Percentiles rank a stretch among this genome's conserved stretches.
Conservation (phyloP, 2,113 vertebrate species). For the Cepphus grylle region DNA sequence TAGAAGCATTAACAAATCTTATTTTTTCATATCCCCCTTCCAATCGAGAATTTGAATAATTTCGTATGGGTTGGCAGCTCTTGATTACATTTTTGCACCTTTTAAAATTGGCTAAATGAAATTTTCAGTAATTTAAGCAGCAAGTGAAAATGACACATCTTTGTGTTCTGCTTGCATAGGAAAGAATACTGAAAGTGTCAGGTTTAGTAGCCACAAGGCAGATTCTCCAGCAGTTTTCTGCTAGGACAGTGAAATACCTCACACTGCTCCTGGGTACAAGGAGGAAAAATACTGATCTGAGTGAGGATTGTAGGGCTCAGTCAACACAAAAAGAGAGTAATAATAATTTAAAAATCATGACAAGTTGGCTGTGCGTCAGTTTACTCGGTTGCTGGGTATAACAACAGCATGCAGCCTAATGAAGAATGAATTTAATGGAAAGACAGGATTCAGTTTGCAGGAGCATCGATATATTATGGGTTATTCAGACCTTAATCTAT, state of each 20-base stretch:
- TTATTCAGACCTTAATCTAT: background rate
- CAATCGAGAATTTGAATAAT: slow-evolving; percentile 6
- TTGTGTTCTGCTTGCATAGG: background rate
- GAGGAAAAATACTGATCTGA: background rate
- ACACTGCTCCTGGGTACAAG: background rate
- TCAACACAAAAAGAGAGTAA: background rate
- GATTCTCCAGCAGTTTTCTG: background rate
- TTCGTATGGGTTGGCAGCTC: slow-evolving; percentile 9
- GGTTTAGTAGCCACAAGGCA: background rate
- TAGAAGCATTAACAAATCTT: slow-evolving; percentile 9
- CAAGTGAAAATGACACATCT: background rate
- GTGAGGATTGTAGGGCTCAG: background rate
- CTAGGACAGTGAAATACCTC: background rate
- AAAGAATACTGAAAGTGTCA: background rate
- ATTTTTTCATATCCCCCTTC: background rate
- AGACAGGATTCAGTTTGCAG: background rate
- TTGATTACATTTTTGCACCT: slow-evolving; percentile 40
- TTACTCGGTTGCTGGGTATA: background rate
- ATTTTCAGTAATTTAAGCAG: background rate
- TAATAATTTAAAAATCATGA: background rate
- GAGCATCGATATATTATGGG: background rate
- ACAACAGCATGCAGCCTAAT: background rate
- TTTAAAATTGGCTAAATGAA: slow-evolving; percentile 12
- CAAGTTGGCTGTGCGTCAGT: background rate
- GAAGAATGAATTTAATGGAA: background rate